These are phyloP conservation scores for Hormiphora californensis DNA, from an alignment of 37 sponge, comb jelly and placozoan genomes.

Conservation along the genomic window DNA sequence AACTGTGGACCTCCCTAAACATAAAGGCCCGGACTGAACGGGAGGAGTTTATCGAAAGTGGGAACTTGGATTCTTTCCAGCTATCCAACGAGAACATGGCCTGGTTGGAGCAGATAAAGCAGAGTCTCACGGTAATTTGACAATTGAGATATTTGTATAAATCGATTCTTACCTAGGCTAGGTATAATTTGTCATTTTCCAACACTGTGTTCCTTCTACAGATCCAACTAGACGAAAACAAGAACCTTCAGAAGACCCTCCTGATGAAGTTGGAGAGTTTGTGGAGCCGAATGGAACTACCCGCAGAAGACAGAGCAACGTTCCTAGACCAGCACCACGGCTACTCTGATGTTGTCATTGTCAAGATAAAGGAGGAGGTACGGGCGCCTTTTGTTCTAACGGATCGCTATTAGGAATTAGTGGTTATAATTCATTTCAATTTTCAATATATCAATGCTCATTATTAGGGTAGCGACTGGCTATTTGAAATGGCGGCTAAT, in stretches of 20 bases:
- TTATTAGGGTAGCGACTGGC: too few relatives aligned
- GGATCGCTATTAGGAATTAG: too few relatives aligned
- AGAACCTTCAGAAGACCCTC: not conserved
- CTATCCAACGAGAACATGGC: conserved; percentile 68
- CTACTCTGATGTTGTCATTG: conserved; percentile 22
- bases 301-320: conserved; percentile 54
- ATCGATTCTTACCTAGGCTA: not conserved
- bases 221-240: conserved; percentile 31
- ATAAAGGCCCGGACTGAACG: conserved; percentile 56
- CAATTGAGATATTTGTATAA: too few relatives aligned
- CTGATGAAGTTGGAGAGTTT: conserved; percentile 51
- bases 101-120: conserved; percentile 56
- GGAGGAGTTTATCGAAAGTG: conserved; percentile 28
- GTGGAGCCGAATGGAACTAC: conserved; percentile 71
- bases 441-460: too few relatives aligned
- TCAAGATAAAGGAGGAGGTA: conserved; percentile 45
- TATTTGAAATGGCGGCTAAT: too few relatives aligned
- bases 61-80: conserved; percentile 60
- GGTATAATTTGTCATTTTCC: not conserved
- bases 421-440: too few relatives aligned
- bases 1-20: conserved; percentile 65
- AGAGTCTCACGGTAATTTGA: conserved; percentile 51
- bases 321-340: conserved; percentile 60
- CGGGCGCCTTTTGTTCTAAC: too few relatives aligned
- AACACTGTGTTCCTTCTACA: not conserved